Evolutionary conservation across 2,797 vertebrate species (phyloP), one percentile per base, ranked within the genome.

Genomic region (Nyctalus aviator): DNA sequence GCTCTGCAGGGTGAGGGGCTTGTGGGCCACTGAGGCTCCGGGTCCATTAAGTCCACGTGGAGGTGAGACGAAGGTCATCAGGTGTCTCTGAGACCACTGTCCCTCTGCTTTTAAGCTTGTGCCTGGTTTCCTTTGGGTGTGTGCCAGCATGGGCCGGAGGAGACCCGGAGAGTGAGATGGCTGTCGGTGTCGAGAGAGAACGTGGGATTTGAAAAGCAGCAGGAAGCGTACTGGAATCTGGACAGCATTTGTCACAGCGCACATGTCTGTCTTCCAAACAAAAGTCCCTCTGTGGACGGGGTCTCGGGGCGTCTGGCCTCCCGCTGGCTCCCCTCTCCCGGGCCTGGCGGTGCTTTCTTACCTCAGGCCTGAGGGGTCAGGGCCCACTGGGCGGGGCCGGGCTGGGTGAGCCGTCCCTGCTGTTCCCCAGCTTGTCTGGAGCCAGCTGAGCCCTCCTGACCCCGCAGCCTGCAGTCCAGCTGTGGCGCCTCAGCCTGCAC

Each of bases 401-500:
- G 95, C 96, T 75, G 93, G 83, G 95, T 97, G 96, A 97, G 95
- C 97, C 96, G 75, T 90, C 97, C 91, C 95, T 96, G 97, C 98
- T 97, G 96, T 97, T 97, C 90, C 75, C 95, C 95, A 95, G 97
- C 91, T 95, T 97, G 98, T 98, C 98, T 98, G 96, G 97, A 98
- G 97, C 97, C 88, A 75, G 96, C 97, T 96, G 97, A 97, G 97
- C 98, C 94, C 90, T 96, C 90, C 96, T 98, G 97, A 98, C 97
- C 97, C 96, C 82, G 53, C 55, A 93, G 96, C 96, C 96, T 98
- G 92, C 94, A 88, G 94, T 97, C 97, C 98, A 98, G 98, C 98
- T 98, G 98, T 94, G 97, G 98, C 91, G 96, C 98, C 97, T 98
- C 97, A 97, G 96, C 97, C 96, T 97, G 98, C 97, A 98, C 96